A percentile compares a stretch with the other conserved stretches of the same genome.
Conservation (phyloP, 2,888 invertebrate genomes). For the Cantharis nigra region DNA sequence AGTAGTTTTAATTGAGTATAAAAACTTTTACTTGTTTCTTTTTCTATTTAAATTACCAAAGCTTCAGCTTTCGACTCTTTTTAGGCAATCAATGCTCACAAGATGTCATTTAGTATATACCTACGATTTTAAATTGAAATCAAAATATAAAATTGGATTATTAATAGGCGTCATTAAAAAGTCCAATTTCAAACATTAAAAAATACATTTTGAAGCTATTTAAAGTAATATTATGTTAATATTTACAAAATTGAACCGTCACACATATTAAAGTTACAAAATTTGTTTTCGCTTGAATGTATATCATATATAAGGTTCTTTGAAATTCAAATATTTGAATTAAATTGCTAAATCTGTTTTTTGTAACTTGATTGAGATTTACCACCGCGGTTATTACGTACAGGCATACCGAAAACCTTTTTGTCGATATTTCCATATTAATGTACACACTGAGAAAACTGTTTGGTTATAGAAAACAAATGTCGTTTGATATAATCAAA, state of each 20-base stretch:
- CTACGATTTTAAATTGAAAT: background rate
- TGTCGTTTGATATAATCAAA: too few relatives aligned
- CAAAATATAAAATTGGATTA: background rate
- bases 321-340: background rate
- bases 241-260: background rate
- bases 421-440: background rate
- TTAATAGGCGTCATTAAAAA: background rate
- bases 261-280: background rate
- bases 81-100: background rate
- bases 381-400: background rate
- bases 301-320: background rate
- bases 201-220: background rate
- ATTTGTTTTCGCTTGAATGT: background rate
- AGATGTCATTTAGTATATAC: background rate
- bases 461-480: too few relatives aligned
- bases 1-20: conserved; percentile 12
- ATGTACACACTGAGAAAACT: too few relatives aligned
- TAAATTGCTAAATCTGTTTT: background rate
- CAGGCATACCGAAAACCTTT: background rate
- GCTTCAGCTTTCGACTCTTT: background rate
- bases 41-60: background rate
- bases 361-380: background rate
- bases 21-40: background rate
- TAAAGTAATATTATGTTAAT: background rate
- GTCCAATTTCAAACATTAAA: background rate